phyloP scores from a whole-genome alignment of 2,797 vertebrate species.

The Melanotaenia boesemani region DNA sequence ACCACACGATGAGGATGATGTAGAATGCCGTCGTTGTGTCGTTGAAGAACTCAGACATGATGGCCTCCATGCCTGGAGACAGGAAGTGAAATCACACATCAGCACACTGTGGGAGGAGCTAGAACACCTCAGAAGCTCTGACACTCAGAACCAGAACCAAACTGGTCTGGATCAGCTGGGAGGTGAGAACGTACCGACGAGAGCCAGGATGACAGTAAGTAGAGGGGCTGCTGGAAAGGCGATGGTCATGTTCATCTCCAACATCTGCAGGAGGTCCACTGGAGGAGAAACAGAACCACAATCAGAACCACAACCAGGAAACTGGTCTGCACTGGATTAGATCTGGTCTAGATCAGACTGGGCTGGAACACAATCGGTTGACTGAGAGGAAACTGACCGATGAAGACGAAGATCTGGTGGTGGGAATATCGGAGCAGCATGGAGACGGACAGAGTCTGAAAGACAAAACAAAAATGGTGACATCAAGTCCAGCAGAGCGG shows the following conservation, averaged over 20 bases:
- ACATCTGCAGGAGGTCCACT: slow-evolving; percentile 99
- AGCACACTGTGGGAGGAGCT: background rate
- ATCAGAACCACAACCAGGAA: too few relatives aligned
- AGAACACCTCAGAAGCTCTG: too few relatives aligned
- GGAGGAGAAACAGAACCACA: slow-evolving; percentile 23
- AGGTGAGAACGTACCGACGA: slow-evolving; percentile 88
- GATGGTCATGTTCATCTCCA: slow-evolving; percentile 99
- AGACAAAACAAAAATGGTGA: slow-evolving; percentile 1
- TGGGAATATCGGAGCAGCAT: slow-evolving; percentile 97
- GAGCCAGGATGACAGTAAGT: slow-evolving; percentile 96
- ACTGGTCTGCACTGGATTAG: too few relatives aligned
- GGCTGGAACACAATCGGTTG: background rate
- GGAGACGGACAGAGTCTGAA: slow-evolving; percentile 95
- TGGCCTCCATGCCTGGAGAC: slow-evolving; percentile 94
- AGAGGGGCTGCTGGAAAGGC: slow-evolving; percentile 97
- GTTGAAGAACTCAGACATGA: slow-evolving; percentile 99
- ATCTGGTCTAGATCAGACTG: background rate
- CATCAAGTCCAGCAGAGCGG: background rate
- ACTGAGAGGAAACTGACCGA: slow-evolving; percentile 84
- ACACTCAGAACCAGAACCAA: too few relatives aligned
- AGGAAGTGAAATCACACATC: slow-evolving; percentile 37
- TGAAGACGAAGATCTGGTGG: slow-evolving; percentile 99
- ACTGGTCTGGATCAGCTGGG: too few relatives aligned
- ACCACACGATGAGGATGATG: slow-evolving; percentile 98
- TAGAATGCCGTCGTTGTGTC: slow-evolving; percentile 98